Conservation (phyloP, 1,140 invertebrate genomes). For the Philotrypesis tridentata region DNA sequence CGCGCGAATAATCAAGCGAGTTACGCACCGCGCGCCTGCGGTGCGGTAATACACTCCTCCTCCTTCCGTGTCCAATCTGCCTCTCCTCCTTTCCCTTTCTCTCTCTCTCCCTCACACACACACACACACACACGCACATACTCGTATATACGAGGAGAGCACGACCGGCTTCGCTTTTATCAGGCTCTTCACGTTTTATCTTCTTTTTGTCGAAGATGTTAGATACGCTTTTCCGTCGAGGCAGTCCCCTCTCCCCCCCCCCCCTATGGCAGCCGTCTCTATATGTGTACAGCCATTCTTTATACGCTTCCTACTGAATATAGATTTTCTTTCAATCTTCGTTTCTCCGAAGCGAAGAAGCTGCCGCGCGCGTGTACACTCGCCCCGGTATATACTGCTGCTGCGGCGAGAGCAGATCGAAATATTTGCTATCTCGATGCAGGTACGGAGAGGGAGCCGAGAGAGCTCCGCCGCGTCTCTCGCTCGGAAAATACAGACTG, state of each 20-base stretch:
- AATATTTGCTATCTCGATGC: not conserved
- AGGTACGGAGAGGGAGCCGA: not conserved
- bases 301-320: conserved; percentile 8
- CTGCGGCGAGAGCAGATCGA: not conserved
- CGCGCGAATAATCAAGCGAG: not conserved
- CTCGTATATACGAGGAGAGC: no score
- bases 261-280: no score
- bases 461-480: no score
- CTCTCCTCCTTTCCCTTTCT: conserved; percentile 27
- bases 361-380: no score
- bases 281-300: not conserved
- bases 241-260: no score
- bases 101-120: conserved; percentile 10
- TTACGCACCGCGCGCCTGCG: not conserved
- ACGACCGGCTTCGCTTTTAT: not conserved
- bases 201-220: not conserved
- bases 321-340: conserved; percentile 41
- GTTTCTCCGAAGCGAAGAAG: not conserved
- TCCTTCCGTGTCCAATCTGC: conserved; percentile 26
- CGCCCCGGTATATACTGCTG: not conserved
- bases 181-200: not conserved
- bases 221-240: not conserved
- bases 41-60: not conserved
- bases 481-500: conserved; percentile 12
- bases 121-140: not conserved